Base-by-base conservation (phyloP, 1,140 invertebrate genomes). In the Ceratosolen fusciceps region DNA sequence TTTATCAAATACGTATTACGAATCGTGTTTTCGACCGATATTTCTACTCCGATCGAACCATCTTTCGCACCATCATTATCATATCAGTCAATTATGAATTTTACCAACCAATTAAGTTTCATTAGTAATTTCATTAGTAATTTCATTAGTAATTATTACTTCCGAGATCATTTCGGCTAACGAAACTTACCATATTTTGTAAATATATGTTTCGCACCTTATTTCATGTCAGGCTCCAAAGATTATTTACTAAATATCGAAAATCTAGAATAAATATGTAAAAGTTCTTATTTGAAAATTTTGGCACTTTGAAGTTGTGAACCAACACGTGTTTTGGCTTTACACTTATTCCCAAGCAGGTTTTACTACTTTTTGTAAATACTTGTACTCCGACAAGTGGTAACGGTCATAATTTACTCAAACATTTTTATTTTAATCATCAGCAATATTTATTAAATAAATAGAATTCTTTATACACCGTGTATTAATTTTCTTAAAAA, bases 281-380 rank as follows among this genome's bases (percentile, higher is more conserved):
- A 67, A 39, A 67, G 26, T 37, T 67, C 0, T 39, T 34, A 70
- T 47, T 70, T 70, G 39, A 49, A 49, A 49, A 43, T 16, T 39
- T 54, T 54, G 12, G 65, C 43, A 34, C 24, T 60, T 75, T 21
- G 9, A 1, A n/a, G 24, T 37, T 49, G n/a, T 39, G 26, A 26
- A 29, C 21, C 21, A 37, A 76, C 74, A 76, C 52, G 74, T 76
- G 74, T 76, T 76, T 76, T 65, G 74, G 74, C 74, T 76, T 77
- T 78, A 34, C 24, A 1, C 29, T 58, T 58, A 39, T 56, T 72
- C 68, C n/a, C 58, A 70, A 78, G 76, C 68, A 72, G 68, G 68
- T 78, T 68, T 72, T 78, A 78, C 68, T 47, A 58, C 26, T 8
- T 24, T 29, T 16, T n/a, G 26, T 56, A 70, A 62, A 72, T 70